A percentile compares a stretch with the other conserved stretches of the same genome.
phyloP scores from a whole-genome alignment of 2,797 vertebrate genomes.

The Smutsia temminckii region DNA sequence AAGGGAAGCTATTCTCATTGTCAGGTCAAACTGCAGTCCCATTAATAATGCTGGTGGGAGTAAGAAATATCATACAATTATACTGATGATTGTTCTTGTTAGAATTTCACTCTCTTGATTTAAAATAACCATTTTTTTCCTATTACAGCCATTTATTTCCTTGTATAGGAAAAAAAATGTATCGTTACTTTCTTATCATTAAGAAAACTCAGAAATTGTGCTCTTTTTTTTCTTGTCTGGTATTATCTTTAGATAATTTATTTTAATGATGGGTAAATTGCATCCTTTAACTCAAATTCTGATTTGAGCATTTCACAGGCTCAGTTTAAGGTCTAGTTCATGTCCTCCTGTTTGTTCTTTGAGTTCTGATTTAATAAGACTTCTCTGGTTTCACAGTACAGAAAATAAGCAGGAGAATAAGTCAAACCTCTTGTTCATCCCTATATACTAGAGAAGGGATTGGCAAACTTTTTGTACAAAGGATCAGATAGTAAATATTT shows the following conservation, averaged over 20 bases:
- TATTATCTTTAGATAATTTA: slow-evolving; percentile 30
- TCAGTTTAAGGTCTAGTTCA: slow-evolving; percentile 16
- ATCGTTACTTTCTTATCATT: slow-evolving; percentile 15
- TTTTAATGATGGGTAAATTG: not conserved
- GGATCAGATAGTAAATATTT: not conserved
- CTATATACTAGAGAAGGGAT: not conserved
- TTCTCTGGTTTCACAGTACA: not conserved
- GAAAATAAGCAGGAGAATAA: not conserved
- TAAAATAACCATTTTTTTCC: slow-evolving; percentile 39
- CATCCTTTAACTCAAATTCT: slow-evolving; percentile 5
- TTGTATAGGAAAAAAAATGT: not conserved
- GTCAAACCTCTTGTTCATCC: not conserved
- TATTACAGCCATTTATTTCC: slow-evolving; percentile 39
- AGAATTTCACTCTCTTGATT: slow-evolving; percentile 55
- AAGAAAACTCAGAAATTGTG: not conserved
- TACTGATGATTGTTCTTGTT: slow-evolving; percentile 35
- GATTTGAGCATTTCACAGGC: slow-evolving; percentile 13
- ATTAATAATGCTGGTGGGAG: slow-evolving; percentile 65
- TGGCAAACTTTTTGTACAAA: not conserved
- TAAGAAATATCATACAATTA: slow-evolving; percentile 67
- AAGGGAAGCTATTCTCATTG: slow-evolving; percentile 63
- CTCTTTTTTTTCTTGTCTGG: slow-evolving; percentile 4
- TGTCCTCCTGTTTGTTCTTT: not conserved
- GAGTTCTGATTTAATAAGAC: slow-evolving; percentile 30
- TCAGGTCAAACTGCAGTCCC: slow-evolving; percentile 64